Conservation (phyloP, 2,797 vertebrate species). For the Eulemur albifrons region DNA sequence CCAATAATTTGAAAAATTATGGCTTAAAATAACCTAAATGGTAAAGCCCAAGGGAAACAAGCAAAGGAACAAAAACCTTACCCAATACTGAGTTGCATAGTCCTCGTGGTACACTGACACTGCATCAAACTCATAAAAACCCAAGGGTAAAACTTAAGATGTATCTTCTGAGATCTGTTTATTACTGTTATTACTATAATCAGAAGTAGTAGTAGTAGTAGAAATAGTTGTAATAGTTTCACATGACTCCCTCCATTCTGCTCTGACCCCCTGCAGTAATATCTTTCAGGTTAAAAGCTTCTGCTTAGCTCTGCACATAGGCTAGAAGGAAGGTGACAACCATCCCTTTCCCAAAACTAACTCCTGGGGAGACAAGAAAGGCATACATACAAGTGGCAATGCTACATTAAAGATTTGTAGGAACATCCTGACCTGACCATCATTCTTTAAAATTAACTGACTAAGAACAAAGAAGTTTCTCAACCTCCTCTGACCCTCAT, state of each 20-base stretch:
- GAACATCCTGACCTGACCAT: background rate
- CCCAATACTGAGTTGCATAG: background rate
- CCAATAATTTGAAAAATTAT: background rate
- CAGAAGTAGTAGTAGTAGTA: background rate
- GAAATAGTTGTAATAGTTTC: background rate
- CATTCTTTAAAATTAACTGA: background rate
- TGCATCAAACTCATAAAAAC: background rate
- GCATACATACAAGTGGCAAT: background rate
- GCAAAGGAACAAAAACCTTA: background rate
- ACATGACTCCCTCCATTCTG: background rate
- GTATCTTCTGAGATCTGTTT: background rate
- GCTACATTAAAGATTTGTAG: background rate
- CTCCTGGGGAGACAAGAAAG: background rate
- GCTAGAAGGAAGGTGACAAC: background rate
- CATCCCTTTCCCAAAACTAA: background rate
- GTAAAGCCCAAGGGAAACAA: background rate
- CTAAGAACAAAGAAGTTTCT: background rate
- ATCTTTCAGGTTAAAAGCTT: too few relatives aligned
- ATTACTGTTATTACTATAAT: background rate
- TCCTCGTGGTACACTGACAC: background rate
- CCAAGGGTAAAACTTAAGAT: background rate
- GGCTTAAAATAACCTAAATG: background rate
- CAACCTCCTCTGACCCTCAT: background rate
- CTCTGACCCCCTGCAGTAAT: background rate
- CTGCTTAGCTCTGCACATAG: too few relatives aligned